phyloP scores from a whole-genome alignment of 2,797 vertebrate genomes.

The Synanceia verrucosa region DNA sequence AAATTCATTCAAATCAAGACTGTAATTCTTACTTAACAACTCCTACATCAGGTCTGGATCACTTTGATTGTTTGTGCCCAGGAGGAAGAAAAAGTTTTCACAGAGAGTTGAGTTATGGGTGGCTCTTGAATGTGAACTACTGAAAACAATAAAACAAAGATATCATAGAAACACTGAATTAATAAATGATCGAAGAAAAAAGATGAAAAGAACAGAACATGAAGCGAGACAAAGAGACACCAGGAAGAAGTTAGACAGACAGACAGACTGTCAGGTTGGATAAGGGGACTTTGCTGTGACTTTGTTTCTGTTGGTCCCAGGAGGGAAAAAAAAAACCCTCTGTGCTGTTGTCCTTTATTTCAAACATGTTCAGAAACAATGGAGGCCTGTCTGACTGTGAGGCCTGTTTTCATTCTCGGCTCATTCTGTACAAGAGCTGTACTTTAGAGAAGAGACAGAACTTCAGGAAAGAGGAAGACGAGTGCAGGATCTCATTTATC shows the following conservation, averaged over 20 bases:
- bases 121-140: neutral
- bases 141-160: neutral
- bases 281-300: neutral
- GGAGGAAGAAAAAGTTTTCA: neutral
- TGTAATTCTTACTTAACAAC: neutral
- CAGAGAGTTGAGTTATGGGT: too few relatives aligned
- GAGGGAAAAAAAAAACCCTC: neutral
- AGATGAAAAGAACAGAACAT: neutral
- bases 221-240: constrained; percentile 5
- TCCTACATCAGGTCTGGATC: too few relatives aligned
- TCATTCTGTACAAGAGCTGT: constrained; percentile 34
- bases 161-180: neutral
- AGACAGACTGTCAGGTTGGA: constrained; percentile 14
- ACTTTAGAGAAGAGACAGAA: constrained; percentile 26
- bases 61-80: neutral
- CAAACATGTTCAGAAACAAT: constrained; percentile 63
- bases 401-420: constrained; percentile 49
- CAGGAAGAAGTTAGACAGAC: constrained; percentile 9
- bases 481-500: constrained; percentile 23
- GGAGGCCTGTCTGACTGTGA: constrained; percentile 45
- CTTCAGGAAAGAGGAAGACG: constrained; percentile 23
- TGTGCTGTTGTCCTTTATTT: constrained; percentile 54
- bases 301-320: constrained; percentile 34
- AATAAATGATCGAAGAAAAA: neutral
- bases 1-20: neutral